These are phyloP conservation scores for Eupithecia centaureata DNA, from an alignment of 2,888 invertebrate genomes.

Conservation along the genomic window DNA sequence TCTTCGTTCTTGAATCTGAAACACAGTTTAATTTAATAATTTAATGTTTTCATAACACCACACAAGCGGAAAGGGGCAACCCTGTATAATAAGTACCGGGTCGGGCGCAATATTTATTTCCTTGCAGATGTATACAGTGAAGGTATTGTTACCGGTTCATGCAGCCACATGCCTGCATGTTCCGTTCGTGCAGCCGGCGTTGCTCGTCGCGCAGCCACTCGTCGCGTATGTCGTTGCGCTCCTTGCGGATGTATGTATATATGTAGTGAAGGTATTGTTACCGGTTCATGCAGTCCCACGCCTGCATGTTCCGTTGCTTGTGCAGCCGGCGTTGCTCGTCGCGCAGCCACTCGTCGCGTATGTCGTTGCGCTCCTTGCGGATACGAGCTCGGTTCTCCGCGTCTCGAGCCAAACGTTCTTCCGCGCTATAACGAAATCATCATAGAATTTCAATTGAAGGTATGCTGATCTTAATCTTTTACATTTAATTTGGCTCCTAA, in stretches of 20 bases:
- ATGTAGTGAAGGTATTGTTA: constrained; percentile 25
- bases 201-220: constrained; percentile 63
- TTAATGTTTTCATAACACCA: too few species aligned
- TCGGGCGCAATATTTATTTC: too few species aligned
- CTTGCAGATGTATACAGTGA: background rate
- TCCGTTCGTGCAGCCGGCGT: constrained; percentile 60
- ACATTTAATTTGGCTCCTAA: too few species aligned
- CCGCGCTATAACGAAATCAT: constrained; percentile 2
- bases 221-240: constrained; percentile 57
- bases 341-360: constrained; percentile 56
- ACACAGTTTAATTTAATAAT: background rate
- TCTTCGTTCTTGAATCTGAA: constrained; percentile 81
- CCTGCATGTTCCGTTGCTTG: constrained; percentile 67
- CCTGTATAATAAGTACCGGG: too few species aligned
- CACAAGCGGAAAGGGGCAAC: too few species aligned
- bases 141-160: constrained; percentile 70
- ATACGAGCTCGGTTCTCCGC: constrained; percentile 56
- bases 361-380: constrained; percentile 56
- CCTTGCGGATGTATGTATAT: constrained; percentile 36
- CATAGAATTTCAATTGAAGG: background rate
- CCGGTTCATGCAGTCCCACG: constrained; percentile 84
- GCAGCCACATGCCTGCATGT: constrained; percentile 80
- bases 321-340: constrained; percentile 61
- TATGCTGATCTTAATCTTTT: too few species aligned
- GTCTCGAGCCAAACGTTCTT: constrained; percentile 59